Percentiles rank a stretch among this genome's conserved stretches.
Evolutionary conservation across 2,888 invertebrate genomes (phyloP).

Genomic region (Trachelus tabidus): DNA sequence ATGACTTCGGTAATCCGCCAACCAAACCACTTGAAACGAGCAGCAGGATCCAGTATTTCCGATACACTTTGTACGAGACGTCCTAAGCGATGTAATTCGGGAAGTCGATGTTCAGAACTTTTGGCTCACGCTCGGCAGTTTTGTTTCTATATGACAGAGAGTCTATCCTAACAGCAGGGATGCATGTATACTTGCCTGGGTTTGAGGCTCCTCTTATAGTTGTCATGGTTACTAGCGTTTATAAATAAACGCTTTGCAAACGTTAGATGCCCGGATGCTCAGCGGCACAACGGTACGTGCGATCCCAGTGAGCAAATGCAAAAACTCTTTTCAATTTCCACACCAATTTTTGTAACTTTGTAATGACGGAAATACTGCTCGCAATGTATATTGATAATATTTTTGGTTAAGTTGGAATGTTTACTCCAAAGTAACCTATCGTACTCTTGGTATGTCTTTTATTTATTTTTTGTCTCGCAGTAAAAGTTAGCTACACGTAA

Average conservation of each 20-base stretch:
- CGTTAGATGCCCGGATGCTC: not conserved
- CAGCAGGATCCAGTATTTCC: constrained; percentile 23
- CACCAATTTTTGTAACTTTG: not conserved
- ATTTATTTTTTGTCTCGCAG: no score
- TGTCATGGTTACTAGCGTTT: constrained; percentile 18
- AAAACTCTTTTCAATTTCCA: not conserved
- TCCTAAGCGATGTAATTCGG: constrained; percentile 1
- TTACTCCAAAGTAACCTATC: no score
- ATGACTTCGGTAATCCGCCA: not conserved
- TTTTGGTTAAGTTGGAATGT: no score
- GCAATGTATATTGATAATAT: not conserved
- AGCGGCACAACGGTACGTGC: not conserved
- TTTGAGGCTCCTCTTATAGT: not conserved
- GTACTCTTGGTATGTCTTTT: no score
- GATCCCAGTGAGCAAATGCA: not conserved
- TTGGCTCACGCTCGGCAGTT: constrained; percentile 19
- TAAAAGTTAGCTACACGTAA: no score
- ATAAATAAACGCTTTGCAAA: constrained; percentile 30
- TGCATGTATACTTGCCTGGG: not conserved
- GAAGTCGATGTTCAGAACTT: constrained; percentile 11
- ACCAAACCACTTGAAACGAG: constrained; percentile 22
- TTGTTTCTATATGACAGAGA: not conserved
- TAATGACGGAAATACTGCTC: not conserved
- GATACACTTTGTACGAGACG: constrained; percentile 23
- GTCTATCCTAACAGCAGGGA: not conserved